Base-by-base conservation (phyloP, 2,113 vertebrate genomes). In the Phainopepla nitens region DNA sequence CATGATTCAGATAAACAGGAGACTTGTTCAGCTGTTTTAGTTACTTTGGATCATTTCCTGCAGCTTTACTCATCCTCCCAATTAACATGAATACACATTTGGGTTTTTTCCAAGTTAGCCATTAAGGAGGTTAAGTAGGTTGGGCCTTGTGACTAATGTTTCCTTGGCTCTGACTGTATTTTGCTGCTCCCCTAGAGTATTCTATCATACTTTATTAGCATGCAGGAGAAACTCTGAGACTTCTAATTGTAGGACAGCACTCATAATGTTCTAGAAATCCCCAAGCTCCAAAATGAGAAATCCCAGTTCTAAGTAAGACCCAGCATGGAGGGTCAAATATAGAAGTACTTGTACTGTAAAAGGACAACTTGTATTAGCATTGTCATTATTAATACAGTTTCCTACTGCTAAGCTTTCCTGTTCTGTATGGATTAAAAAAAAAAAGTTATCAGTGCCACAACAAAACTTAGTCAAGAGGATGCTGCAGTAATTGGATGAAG, bases 31-130 rank as follows among this genome's bases (percentile, higher is more conserved):
- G 85, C 87, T 94, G 66, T 93, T 96, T 73, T 51, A 76, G 72
- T 95, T 91, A 47, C 77, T 88, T 94, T 66, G 89, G 87, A 78
- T 91, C 47, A 96, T 73, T 96, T 96, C 95, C 92, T 94, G 90
- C 87, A 80, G 86, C 85, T 96, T 95, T 93, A 96, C 78, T 95
- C 94, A 96, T 91, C 90, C 70, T 87, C 29, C 7, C 47, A 68
- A 80, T 87, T 87, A 94, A 72, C 78, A 66, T 77, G 75, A 94
- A 91, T 61, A 87, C 15, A 57, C 61, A 85, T 61, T 47, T 49
- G 44, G 33, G 4, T 5, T 60, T 27, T 87, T 90, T 79, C 78
- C 81, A 76, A 42, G 70, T 89, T 79, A 91, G 42, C 82, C 79
- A 90, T 90, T 95, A 76, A 86, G 39, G 66, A 94, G 75, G 85